These are phyloP conservation scores for Hartigia nigra DNA, from an alignment of 2,888 invertebrate genomes.

Conservation along the genomic window DNA sequence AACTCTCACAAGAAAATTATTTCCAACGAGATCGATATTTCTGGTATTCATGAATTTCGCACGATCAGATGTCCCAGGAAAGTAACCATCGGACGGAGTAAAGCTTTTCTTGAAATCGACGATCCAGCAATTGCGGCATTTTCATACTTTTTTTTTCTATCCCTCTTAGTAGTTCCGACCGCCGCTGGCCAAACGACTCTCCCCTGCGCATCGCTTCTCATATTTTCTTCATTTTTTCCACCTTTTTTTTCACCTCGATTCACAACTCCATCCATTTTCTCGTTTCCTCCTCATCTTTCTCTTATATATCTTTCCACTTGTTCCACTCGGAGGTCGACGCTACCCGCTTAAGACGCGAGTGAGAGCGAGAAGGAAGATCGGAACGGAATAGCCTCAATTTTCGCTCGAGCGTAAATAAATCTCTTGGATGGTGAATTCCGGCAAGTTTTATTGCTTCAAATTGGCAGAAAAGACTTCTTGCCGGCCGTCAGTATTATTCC, in stretches of 20 bases:
- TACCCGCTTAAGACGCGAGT: neutral
- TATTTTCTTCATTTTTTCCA: neutral
- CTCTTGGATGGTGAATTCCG: neutral
- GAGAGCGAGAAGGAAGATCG: neutral
- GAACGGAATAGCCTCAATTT: neutral
- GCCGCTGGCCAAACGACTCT: neutral
- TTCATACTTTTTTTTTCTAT: neutral
- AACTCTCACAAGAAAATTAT: neutral
- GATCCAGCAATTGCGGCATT: neutral
- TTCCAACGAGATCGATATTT: neutral
- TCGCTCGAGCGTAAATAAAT: neutral
- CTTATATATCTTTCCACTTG: neutral
- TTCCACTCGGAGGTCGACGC: neutral
- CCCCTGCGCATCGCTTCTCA: neutral
- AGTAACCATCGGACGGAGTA: too few relatives aligned
- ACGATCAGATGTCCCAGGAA: neutral
- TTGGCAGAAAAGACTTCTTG: neutral
- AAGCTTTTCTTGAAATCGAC: neutral
- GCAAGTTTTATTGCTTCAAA: neutral
- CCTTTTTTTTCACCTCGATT: neutral
- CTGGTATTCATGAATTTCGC: neutral
- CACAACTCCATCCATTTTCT: neutral
- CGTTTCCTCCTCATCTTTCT: neutral
- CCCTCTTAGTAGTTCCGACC: neutral
- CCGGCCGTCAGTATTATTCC: neutral